Evolutionary conservation across 2,113 vertebrate species (phyloP).

Genomic region (Saccopteryx leptura): DNA sequence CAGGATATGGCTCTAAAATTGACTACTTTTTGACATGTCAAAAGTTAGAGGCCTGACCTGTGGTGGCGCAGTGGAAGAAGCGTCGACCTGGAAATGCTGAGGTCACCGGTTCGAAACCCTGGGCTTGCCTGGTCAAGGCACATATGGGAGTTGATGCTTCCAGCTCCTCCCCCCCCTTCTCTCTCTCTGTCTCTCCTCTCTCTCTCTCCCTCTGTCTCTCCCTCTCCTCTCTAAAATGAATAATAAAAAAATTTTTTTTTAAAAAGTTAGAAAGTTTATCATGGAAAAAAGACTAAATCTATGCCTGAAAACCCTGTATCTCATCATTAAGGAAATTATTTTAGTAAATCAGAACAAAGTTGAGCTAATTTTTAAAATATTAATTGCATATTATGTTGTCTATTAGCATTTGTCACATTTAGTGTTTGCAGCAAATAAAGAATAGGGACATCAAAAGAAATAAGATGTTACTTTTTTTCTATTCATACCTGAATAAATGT

Average conservation of each 20-base stretch:
- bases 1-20: neutral
- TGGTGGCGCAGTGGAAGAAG: too few species aligned
- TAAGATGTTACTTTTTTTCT: neutral
- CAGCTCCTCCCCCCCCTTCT: too few species aligned
- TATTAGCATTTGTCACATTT: neutral
- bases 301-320: neutral
- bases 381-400: neutral
- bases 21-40: neutral
- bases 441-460: neutral
- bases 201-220: too few species aligned
- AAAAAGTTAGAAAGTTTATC: neutral
- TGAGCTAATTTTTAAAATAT: neutral
- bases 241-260: too few species aligned
- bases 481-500: neutral
- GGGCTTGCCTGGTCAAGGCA: too few species aligned
- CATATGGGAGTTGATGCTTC: too few species aligned
- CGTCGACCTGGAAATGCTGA: too few species aligned
- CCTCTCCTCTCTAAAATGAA: too few species aligned
- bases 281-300: neutral
- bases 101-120: too few species aligned
- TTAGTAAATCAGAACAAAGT: neutral
- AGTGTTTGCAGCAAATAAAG: constrained; percentile 3
- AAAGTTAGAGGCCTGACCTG: neutral
- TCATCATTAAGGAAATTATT: neutral
- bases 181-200: too few species aligned